Base-by-base conservation (phyloP, 2,888 invertebrate species). In the Ophioninae sp. region DNA sequence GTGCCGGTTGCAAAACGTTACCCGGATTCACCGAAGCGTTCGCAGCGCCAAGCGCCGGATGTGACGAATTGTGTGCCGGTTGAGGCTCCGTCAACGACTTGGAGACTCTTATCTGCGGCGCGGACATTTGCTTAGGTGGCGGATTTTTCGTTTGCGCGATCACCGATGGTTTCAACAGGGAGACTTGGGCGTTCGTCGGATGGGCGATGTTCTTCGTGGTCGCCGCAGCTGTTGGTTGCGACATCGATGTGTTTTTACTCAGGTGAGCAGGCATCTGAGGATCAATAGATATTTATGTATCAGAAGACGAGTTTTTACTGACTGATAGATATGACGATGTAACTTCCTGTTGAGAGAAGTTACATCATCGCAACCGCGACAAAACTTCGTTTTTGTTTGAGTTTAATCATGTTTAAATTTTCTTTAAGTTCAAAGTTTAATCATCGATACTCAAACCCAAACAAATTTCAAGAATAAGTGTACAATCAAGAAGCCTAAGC, bases 61-160 rank as follows among this genome's bases (percentile, higher is more conserved):
- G 88, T 0, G 88, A 88, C 0, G 90, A 85, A 75, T 89, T 90
- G 68, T 91, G 90, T 0, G 91, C 91, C 0, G 91, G 90, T 64
- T 91, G 91, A 23, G 90, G 90, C 6, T 92, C 91, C 0, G 89
- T 89, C 0, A 91, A 74, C 7, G 89, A 89, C 68, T 92, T 92
- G 0, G 92, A 89, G 0, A 91, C 89, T 1, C 92, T 88, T 67
- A 92, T 91, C 65, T 90, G 91, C 0, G 91, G 90, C 0, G 85
- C 80, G 6, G 85, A 79, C 67, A 85, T 85, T 64, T 85, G 85
- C 56, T 85, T 86, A 5, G 85, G 85, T 9, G 85, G 80, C 5
- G 76, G 59, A 13, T 77, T 83, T 37, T 87, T 87, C 2, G 83
- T 74, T 44, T 88, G 89, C 5, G 90, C 89, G n/a, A 88, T 72